These are phyloP conservation scores for Rhinoraja longicauda DNA, from an alignment of 2,797 vertebrate genomes.

Conservation along the genomic window DNA sequence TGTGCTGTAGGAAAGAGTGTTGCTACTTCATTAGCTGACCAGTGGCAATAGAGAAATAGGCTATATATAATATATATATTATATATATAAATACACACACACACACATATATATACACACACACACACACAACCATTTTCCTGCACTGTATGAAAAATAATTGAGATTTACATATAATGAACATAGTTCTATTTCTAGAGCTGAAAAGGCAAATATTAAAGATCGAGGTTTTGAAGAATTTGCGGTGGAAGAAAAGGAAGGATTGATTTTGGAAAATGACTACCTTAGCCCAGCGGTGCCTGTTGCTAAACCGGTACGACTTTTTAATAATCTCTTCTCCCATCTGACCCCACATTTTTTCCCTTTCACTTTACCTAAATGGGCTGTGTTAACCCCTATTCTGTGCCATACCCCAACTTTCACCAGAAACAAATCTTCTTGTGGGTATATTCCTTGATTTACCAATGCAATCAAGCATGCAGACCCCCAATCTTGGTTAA, in stretches of 20 bases:
- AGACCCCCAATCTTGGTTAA: too few relatives aligned
- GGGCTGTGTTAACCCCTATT: background rate
- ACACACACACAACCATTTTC: background rate
- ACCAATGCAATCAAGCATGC: background rate
- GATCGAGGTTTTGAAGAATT: conserved; percentile 2
- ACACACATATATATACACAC: too few relatives aligned
- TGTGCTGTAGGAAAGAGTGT: too few relatives aligned
- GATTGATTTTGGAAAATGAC: conserved; percentile 24
- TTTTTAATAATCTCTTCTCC: background rate
- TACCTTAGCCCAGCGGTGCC: background rate
- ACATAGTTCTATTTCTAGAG: conserved; percentile 14
- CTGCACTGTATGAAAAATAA: background rate
- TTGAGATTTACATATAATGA: background rate
- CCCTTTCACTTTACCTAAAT: background rate
- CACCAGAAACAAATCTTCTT: background rate
- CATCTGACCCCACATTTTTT: background rate
- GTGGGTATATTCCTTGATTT: background rate
- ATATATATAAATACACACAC: too few relatives aligned
- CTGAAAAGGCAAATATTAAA: background rate
- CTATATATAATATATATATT: too few relatives aligned
- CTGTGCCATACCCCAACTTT: background rate
- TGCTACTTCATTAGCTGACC: too few relatives aligned
- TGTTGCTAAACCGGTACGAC: background rate
- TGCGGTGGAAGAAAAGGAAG: conserved; percentile 1
- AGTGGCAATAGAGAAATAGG: background rate